phyloP scores from a whole-genome alignment of 2,113 vertebrate genomes.

The Galeopterus variegatus region DNA sequence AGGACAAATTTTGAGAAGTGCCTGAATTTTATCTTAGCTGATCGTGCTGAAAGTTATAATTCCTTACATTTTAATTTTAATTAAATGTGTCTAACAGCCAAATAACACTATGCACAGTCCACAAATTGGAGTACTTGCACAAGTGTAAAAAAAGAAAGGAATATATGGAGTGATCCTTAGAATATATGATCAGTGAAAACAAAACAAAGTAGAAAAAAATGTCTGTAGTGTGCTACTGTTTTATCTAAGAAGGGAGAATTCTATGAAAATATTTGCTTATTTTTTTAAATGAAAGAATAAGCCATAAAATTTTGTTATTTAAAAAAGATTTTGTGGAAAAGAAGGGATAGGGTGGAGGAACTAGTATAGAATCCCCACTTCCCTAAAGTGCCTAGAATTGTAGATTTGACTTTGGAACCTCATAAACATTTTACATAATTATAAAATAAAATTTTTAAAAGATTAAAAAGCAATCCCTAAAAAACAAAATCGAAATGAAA shows the following conservation, averaged over 20 bases:
- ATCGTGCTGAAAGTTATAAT: neutral
- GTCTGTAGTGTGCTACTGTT: neutral
- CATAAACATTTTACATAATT: slow-evolving; percentile 31
- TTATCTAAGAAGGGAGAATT: neutral
- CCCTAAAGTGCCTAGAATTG: neutral
- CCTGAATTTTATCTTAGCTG: neutral
- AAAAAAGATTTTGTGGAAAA: neutral
- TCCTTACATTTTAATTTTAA: slow-evolving; percentile 4
- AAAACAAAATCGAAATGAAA: slow-evolving; percentile 47
- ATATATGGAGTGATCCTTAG: neutral
- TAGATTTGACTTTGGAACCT: neutral
- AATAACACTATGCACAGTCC: neutral
- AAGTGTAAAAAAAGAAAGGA: neutral
- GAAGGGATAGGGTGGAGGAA: neutral
- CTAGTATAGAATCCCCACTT: neutral
- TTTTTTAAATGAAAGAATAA: slow-evolving; percentile 32
- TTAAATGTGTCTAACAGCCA: slow-evolving; percentile 19
- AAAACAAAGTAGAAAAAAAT: neutral
- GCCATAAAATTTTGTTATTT: neutral
- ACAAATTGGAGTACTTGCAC: neutral
- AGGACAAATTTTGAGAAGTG: neutral
- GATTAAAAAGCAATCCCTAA: neutral
- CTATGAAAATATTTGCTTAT: neutral
- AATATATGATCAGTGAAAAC: neutral
- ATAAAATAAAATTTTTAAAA: neutral